Conservation (phyloP, 2,888 invertebrate genomes). For the Julus scandinavius region DNA sequence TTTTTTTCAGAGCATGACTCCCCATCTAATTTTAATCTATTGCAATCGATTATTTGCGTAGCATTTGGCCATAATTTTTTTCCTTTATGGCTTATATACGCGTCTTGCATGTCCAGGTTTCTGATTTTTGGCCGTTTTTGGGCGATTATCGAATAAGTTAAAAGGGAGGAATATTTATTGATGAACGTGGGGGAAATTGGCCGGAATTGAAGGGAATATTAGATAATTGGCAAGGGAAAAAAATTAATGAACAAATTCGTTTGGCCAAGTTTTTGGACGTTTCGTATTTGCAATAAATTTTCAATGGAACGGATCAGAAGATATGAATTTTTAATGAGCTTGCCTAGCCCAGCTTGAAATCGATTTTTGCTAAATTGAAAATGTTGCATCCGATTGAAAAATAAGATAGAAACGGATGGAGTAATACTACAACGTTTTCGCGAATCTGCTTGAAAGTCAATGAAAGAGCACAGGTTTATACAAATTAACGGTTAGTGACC, state of each 20-base stretch:
- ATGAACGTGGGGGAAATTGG: background rate
- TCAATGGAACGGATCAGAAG: background rate
- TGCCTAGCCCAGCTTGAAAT: constrained; percentile 4
- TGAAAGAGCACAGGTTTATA: too few species aligned
- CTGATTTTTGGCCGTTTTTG: background rate
- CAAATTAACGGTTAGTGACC: too few species aligned
- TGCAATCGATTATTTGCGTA: constrained; percentile 13
- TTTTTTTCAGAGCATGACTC: background rate
- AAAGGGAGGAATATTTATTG: background rate
- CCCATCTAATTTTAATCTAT: constrained; percentile 4
- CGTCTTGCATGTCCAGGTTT: background rate
- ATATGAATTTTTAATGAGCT: background rate
- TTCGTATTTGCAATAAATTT: background rate
- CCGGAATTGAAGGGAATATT: too few species aligned
- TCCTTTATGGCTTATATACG: background rate
- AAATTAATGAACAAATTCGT: background rate
- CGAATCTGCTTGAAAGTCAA: too few species aligned
- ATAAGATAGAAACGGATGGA: too few species aligned
- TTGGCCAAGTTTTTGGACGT: background rate
- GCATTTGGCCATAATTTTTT: background rate
- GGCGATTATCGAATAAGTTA: constrained; percentile 7
- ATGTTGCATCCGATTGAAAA: background rate
- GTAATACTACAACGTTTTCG: too few species aligned
- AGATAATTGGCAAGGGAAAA: background rate
- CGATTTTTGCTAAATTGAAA: constrained; percentile 12